A percentile compares a stretch with the other conserved stretches of the same genome.
These are phyloP conservation scores for Oncopodura yosiiana DNA, from an alignment of 1,140 invertebrate genomes.

Conservation along the genomic window DNA sequence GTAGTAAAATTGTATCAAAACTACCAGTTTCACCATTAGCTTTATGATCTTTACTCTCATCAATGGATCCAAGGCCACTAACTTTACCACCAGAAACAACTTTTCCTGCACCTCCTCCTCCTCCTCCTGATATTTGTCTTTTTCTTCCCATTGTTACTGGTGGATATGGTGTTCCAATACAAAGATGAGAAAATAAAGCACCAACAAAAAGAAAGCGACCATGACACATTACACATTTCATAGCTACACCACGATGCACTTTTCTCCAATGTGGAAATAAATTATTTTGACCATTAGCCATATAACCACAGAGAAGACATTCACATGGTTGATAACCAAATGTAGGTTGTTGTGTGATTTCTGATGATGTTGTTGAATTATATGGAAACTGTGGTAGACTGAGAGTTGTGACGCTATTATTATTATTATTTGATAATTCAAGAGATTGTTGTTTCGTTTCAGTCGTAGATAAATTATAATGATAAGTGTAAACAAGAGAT, in stretches of 20 bases:
- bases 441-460: too few relatives aligned
- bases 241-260: slow-evolving; percentile 22
- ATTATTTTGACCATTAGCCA: slow-evolving; percentile 7
- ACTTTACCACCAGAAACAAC: not conserved
- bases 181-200: slow-evolving; percentile 31
- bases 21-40: not conserved
- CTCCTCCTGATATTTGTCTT: too few relatives aligned
- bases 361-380: too few relatives aligned
- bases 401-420: too few relatives aligned
- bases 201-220: slow-evolving; percentile 32
- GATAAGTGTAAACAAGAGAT: too few relatives aligned
- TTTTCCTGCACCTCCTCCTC: too few relatives aligned
- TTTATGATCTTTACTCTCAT: not conserved
- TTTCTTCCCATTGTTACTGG: too few relatives aligned
- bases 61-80: not conserved
- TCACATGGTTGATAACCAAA: slow-evolving; percentile 30
- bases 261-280: slow-evolving; percentile 32
- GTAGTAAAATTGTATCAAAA: not conserved
- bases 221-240: slow-evolving; percentile 33
- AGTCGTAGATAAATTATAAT: too few relatives aligned
- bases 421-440: too few relatives aligned
- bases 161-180: slow-evolving; percentile 29
- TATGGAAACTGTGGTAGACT: too few relatives aligned
- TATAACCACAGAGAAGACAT: slow-evolving; percentile 30
- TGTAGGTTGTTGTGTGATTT: too few relatives aligned